phyloP scores from a whole-genome alignment of 2,797 vertebrate species.

The Echiichthys vipera region DNA sequence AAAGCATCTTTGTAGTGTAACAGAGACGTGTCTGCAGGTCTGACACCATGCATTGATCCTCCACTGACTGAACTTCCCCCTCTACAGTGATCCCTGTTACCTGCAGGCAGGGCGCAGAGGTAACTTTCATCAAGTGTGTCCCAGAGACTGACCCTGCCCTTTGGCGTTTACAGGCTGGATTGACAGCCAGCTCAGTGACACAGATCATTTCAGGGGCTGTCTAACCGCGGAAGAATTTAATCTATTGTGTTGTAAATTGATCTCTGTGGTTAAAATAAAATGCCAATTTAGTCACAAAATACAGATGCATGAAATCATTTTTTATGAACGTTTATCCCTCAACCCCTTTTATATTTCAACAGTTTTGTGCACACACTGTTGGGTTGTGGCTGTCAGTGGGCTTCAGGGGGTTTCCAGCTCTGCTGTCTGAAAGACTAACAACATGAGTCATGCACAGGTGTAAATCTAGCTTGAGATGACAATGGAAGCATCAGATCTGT shows the following conservation, averaged over 20 bases:
- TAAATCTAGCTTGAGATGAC: slow-evolving; percentile 40
- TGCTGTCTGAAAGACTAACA: slow-evolving; percentile 14
- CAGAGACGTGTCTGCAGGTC: slow-evolving; percentile 49
- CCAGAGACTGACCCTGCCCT: slow-evolving; percentile 19
- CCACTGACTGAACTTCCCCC: slow-evolving; percentile 6
- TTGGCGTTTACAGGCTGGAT: slow-evolving; percentile 17
- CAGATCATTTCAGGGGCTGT: slow-evolving; percentile 28
- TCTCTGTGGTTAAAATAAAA: slow-evolving; percentile 4
- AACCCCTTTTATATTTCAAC: background rate
- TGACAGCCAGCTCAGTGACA: slow-evolving; percentile 46
- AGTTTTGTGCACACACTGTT: background rate
- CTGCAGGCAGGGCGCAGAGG: slow-evolving; percentile 62
- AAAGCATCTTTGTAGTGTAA: slow-evolving; percentile 63
- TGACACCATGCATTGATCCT: slow-evolving; percentile 41
- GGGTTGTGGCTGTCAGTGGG: slow-evolving; percentile 8
- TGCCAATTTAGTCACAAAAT: background rate
- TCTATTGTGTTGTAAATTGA: slow-evolving; percentile 1
- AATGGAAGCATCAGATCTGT: slow-evolving; percentile 29
- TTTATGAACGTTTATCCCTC: background rate
- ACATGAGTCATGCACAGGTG: slow-evolving; percentile 17
- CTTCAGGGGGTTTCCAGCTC: slow-evolving; percentile 36
- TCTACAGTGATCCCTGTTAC: slow-evolving; percentile 56
- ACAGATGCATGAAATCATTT: too few species aligned
- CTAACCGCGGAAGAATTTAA: slow-evolving; percentile 9
- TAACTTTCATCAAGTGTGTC: slow-evolving; percentile 61